phyloP scores from a whole-genome alignment of 2,888 invertebrate genomes.

The Netelia fuscicornis region DNA sequence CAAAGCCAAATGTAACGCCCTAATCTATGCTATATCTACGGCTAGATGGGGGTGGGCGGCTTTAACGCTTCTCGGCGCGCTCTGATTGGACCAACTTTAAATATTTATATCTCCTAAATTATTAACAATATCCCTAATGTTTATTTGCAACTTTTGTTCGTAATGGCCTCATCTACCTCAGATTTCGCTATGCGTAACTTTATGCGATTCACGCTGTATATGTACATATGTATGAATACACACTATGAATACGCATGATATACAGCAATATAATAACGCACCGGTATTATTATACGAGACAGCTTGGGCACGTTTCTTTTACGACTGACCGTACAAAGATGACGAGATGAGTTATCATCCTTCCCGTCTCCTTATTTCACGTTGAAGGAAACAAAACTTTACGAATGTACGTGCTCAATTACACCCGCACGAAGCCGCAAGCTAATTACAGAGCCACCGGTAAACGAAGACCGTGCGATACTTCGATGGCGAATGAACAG shows the following conservation, averaged over 20 bases:
- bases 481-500: neutral
- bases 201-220: no score
- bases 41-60: no score
- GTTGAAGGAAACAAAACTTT: neutral
- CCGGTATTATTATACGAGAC: slow-evolving; percentile 26
- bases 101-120: no score
- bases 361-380: slow-evolving; percentile 1
- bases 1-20: no score
- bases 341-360: neutral
- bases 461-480: slow-evolving; percentile 22
- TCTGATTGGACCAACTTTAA: no score
- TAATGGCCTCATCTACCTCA: no score
- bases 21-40: no score
- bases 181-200: no score
- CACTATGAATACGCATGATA: slow-evolving; percentile 27
- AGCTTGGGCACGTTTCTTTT: slow-evolving; percentile 19
- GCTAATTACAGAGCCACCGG: slow-evolving; percentile 39
- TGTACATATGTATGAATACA: slow-evolving; percentile 6
- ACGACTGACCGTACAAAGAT: slow-evolving; percentile 32
- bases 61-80: no score
- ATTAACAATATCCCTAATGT: no score
- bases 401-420: slow-evolving; percentile 33
- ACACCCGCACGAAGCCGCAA: slow-evolving; percentile 46
- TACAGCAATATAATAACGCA: slow-evolving; percentile 24
- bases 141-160: no score